Evolutionary conservation across 2,797 vertebrate species (phyloP), one percentile per base, ranked within the genome.

Genomic region (Schizopygopsis malacanthus): DNA sequence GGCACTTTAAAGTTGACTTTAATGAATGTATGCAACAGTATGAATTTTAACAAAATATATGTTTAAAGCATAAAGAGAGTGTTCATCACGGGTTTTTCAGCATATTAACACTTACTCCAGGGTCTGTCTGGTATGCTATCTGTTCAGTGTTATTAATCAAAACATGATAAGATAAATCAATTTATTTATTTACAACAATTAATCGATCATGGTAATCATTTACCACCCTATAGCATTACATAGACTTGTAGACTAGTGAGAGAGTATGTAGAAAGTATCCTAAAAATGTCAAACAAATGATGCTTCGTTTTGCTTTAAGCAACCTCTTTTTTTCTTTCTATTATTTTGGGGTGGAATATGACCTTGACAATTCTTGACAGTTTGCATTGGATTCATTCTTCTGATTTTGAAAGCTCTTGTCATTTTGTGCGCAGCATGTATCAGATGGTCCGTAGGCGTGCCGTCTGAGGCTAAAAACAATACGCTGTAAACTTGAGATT

Each of bases 381-480:
- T 69, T 81, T 39, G 4, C 45, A 37, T 80, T 12, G 63, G 28
- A 67, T 45, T 43, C 43, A 50, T 65, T 61, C 43, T 63, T 37
- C 15, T 75, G 70, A n/a, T 65, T 65, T 67, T 76, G 59, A 25
- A 54, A 75, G 28, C 81, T 76, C 56, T 75, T 83, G 39, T 83
- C 33, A 28, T 52, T 83, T 67, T 77, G 22, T 41, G 28, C 11
- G 56, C 45, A 8, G 15, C 56, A 25, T 77, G 82, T 39, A 77
- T 83, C 82, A 67, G 72, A 76, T 61, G 73, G 59, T 67, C 45
- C 6, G 82, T 83, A 63, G 82, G 82, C 73, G 82, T 76, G 43
- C 56, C 1, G 82, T 83, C 82, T 67, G 33, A 83, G 82, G 33
- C 59, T 52, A 28, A 13, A 56, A 76, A 77, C 72, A 67, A 76